phyloP scores from a whole-genome alignment of 2,888 invertebrate genomes.

The Eupeodes latifasciatus region DNA sequence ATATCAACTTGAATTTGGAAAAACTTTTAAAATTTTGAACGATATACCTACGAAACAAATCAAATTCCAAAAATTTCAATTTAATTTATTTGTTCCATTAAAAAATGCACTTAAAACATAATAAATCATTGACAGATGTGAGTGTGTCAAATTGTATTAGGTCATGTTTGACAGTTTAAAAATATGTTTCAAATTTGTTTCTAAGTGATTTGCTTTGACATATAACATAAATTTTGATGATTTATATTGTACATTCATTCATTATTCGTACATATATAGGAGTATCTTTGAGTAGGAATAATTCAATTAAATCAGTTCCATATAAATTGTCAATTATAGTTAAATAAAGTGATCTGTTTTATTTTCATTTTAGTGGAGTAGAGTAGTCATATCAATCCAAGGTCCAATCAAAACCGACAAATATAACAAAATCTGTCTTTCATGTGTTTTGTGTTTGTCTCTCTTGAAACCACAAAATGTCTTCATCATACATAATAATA shows the following conservation, averaged over 20 bases:
- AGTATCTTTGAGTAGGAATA: not conserved
- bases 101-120: not conserved
- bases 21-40: too few species aligned
- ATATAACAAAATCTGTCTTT: constrained; percentile 17
- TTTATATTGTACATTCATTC: constrained; percentile 4
- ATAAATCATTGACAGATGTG: constrained; percentile 15
- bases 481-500: not conserved
- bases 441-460: constrained; percentile 42
- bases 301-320: constrained; percentile 70
- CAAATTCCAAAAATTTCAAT: not conserved
- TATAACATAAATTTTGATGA: constrained; percentile 35
- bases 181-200: not conserved
- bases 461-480: constrained; percentile 4
- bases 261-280: too few species aligned
- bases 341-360: constrained; percentile 31
- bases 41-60: too few species aligned
- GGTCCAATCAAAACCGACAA: constrained; percentile 13
- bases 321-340: constrained; percentile 68
- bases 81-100: not conserved
- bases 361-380: not conserved
- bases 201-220: constrained; percentile 6
- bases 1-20: too few species aligned
- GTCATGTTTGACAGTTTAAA: not conserved
- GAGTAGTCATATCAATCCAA: constrained; percentile 2
- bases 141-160: constrained; percentile 9